A percentile compares a stretch with the other conserved stretches of the same genome.
phyloP scores from a whole-genome alignment of 2,888 invertebrate species.

The Folsomia candida region DNA sequence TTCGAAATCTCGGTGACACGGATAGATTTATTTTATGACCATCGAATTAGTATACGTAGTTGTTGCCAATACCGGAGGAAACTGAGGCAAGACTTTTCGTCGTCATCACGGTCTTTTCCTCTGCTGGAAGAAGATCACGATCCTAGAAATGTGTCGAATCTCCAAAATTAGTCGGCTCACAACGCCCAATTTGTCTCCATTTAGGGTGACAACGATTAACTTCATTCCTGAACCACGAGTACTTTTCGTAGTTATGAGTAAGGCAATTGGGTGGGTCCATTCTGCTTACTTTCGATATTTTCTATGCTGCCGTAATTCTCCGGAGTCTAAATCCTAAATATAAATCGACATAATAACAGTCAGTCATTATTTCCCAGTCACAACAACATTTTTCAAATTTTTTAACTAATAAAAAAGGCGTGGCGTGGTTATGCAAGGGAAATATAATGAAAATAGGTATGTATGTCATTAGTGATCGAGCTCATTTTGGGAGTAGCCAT shows the following conservation, averaged over 20 bases:
- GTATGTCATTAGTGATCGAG: not conserved
- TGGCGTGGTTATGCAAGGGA: no score
- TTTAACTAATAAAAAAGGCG: no score
- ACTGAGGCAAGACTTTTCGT: no score
- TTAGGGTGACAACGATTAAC: not conserved
- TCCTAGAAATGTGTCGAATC: conserved; percentile 1
- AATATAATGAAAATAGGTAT: no score
- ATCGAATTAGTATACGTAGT: not conserved
- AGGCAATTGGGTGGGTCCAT: not conserved
- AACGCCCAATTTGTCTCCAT: not conserved
- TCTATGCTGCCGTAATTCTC: no score
- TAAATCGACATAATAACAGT: no score
- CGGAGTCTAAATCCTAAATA: no score
- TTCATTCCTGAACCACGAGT: not conserved
- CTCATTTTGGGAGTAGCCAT: not conserved
- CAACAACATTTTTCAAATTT: no score
- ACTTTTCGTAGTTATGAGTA: not conserved
- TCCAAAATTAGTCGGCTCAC: not conserved
- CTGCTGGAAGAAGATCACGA: not conserved
- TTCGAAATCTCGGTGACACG: not conserved
- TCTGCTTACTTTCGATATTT: not conserved
- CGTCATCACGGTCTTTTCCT: not conserved
- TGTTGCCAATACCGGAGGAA: not conserved
- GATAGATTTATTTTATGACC: conserved; percentile 3
- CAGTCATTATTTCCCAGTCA: no score